phyloP scores from a whole-genome alignment of 1,140 invertebrate genomes.

The Tetramorium parvispinum region DNA sequence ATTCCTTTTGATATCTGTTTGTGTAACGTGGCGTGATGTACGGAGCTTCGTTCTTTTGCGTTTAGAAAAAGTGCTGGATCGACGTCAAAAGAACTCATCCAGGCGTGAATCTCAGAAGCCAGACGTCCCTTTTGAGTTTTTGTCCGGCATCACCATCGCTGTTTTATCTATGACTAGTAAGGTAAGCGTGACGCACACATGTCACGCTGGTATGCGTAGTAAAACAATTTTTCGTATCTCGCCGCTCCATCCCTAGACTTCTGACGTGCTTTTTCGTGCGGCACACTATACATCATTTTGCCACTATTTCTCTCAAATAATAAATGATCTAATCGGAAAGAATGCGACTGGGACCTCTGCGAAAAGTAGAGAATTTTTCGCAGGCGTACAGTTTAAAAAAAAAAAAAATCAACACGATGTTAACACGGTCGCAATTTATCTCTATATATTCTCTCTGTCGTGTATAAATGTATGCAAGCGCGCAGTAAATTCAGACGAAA shows the following conservation, averaged over 20 bases:
- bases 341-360: not conserved
- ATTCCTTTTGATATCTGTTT: constrained; percentile 44
- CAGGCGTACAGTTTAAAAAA: constrained; percentile 17
- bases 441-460: constrained; percentile 38
- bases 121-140: constrained; percentile 56
- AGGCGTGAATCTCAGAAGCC: constrained; percentile 60
- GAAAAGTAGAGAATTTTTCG: not conserved
- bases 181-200: constrained; percentile 50
- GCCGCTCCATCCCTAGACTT: constrained; percentile 20
- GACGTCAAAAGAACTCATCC: constrained; percentile 50
- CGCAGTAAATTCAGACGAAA: constrained; percentile 33
- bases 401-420: constrained; percentile 10
- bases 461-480: constrained; percentile 23
- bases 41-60: constrained; percentile 26
- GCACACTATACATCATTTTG: constrained; percentile 51
- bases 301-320: constrained; percentile 38
- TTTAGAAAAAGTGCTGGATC: constrained; percentile 39
- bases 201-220: constrained; percentile 40
- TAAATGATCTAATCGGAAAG: constrained; percentile 59
- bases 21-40: constrained; percentile 40
- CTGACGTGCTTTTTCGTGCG: constrained; percentile 40
- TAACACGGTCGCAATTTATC: constrained; percentile 34
- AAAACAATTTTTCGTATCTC: constrained; percentile 49
- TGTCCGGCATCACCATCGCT: constrained; percentile 34
- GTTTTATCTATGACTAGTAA: constrained; percentile 41